phyloP scores from a whole-genome alignment of 2,888 invertebrate genomes.

The Chaitophorus viminalis region DNA sequence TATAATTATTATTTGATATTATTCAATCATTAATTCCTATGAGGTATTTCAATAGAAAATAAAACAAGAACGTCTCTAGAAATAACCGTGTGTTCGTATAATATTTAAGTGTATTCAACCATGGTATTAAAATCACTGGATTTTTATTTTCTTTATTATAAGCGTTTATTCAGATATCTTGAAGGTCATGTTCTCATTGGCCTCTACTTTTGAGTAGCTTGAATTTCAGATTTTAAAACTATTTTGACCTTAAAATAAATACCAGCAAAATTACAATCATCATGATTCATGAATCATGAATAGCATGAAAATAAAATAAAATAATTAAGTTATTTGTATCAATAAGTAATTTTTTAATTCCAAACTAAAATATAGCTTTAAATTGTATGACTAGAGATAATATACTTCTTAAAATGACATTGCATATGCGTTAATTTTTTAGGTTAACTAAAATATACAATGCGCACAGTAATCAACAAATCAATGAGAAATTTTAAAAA shows the following conservation, averaged over 20 bases:
- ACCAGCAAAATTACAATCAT: background rate
- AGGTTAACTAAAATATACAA: too few relatives aligned
- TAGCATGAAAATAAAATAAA: background rate
- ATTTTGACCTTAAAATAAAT: conserved; percentile 42
- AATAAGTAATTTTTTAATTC: too few relatives aligned
- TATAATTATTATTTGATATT: background rate
- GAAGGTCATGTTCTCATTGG: conserved; percentile 35
- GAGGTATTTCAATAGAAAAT: background rate
- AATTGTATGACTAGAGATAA: too few relatives aligned
- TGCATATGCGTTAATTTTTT: too few relatives aligned
- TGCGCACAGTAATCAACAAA: too few relatives aligned
- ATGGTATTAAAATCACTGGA: conserved; percentile 7
- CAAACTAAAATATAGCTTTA: too few relatives aligned
- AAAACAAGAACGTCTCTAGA: background rate
- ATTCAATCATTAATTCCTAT: background rate
- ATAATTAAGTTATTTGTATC: too few relatives aligned
- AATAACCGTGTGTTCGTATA: background rate
- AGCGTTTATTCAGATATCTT: background rate
- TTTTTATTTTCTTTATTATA: conserved; percentile 12
- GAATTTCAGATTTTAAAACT: conserved; percentile 35
- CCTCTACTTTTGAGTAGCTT: conserved; percentile 20
- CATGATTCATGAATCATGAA: background rate
- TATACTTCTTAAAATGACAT: too few relatives aligned
- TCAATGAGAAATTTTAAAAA: too few relatives aligned
- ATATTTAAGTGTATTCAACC: conserved; percentile 5